Percentiles rank a stretch among this genome's conserved stretches.
Evolutionary conservation across 2,113 vertebrate genomes (phyloP).

Genomic region (Sclerurus mexicanus): DNA sequence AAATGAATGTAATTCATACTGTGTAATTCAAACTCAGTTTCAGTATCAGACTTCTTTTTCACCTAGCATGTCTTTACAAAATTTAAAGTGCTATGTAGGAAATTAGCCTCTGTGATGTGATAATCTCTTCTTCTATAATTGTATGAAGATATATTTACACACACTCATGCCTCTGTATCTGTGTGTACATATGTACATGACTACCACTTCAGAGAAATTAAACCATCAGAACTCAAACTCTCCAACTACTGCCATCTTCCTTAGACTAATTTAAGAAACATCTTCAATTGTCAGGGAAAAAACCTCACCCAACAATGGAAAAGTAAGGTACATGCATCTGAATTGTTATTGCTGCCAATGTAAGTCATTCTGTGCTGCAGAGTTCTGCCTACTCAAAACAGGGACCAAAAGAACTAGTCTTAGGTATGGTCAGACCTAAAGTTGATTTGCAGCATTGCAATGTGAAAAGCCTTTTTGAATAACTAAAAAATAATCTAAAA

Average conservation of each 20-base stretch:
- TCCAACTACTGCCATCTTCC: neutral
- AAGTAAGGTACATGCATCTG: neutral
- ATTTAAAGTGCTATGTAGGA: neutral
- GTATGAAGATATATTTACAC: neutral
- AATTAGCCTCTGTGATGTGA: neutral
- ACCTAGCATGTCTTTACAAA: neutral
- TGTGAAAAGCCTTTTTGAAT: neutral
- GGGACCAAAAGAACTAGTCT: neutral
- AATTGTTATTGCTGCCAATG: neutral
- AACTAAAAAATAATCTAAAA: neutral
- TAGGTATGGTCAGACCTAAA: neutral
- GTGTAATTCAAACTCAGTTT: neutral
- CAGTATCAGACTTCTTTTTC: neutral
- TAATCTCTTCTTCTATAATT: neutral
- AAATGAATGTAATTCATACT: neutral
- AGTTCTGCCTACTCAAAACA: neutral
- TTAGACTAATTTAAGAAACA: neutral
- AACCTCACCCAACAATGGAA: neutral
- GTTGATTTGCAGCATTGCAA: neutral
- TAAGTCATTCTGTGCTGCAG: neutral
- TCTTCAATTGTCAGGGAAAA: neutral
- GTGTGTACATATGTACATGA: neutral
- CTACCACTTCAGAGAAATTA: neutral
- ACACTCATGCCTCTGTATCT: neutral
- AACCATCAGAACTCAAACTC: neutral